These are phyloP conservation scores for Drosophila subobscura DNA, from an alignment of 1,140 invertebrate genomes.

Conservation along the genomic window DNA sequence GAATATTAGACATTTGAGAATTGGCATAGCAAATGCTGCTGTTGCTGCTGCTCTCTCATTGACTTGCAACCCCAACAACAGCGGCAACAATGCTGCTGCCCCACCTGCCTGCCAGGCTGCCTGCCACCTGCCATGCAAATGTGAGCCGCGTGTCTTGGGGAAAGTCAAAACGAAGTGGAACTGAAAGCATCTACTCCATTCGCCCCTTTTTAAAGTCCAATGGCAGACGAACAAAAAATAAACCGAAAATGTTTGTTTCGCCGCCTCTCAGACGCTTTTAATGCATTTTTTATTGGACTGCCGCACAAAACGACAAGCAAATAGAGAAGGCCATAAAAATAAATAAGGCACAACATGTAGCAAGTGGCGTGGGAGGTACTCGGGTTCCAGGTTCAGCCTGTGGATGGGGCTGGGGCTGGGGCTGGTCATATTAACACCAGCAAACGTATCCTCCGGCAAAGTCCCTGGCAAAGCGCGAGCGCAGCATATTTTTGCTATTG, in stretches of 20 bases:
- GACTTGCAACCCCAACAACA: slow-evolving; percentile 43
- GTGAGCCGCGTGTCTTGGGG: slow-evolving; percentile 29
- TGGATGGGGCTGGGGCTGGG: neutral
- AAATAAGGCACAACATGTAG: slow-evolving; percentile 61
- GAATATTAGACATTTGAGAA: slow-evolving; percentile 81
- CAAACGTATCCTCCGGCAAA: neutral
- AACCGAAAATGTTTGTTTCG: slow-evolving; percentile 58
- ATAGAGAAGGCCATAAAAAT: slow-evolving; percentile 81
- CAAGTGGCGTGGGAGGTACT: neutral
- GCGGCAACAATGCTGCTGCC: neutral
- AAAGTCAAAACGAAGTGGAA: slow-evolving; percentile 1
- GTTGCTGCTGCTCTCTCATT: slow-evolving; percentile 40
- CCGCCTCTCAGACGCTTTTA: slow-evolving; percentile 74
- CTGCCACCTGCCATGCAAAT: slow-evolving; percentile 60
- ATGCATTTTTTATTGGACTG: slow-evolving; percentile 79
- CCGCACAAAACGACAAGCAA: slow-evolving; percentile 74
- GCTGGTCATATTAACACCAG: slow-evolving; percentile 67
- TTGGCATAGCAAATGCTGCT: slow-evolving; percentile 69
- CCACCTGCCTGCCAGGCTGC: too few relatives aligned
- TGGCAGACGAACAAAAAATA: slow-evolving; percentile 43
- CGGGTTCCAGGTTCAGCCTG: neutral
- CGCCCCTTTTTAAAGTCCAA: slow-evolving; percentile 29
- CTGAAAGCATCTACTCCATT: too few relatives aligned
- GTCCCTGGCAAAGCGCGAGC: slow-evolving; percentile 39
- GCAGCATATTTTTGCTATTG: slow-evolving; percentile 69